Evolutionary conservation across 2,113 vertebrate genomes (phyloP).

Genomic region (Petrocephalus zakoni): DNA sequence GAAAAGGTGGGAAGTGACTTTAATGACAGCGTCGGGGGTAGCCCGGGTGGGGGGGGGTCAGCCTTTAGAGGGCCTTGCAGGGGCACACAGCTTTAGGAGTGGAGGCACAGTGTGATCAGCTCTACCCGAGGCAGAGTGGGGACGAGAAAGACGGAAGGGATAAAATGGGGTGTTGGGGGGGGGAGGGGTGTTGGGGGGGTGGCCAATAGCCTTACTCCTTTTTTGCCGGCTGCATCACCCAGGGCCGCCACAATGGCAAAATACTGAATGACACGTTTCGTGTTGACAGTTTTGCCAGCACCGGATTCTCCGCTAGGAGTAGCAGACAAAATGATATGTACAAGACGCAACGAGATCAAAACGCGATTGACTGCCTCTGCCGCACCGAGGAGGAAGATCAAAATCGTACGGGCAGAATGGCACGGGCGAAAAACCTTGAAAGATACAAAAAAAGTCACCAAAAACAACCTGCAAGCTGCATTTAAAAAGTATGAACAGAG

Average conservation of each 20-base stretch:
- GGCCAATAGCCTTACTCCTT: conserved; percentile 59
- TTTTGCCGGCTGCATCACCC: conserved; percentile 80
- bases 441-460: conserved; percentile 12
- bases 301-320: conserved; percentile 91
- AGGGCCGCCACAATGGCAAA: conserved; percentile 94
- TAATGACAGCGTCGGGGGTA: neutral
- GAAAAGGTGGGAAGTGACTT: conserved; percentile 33
- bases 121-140: neutral
- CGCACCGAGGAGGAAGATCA: neutral
- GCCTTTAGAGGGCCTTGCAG: neutral
- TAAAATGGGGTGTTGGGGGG: neutral
- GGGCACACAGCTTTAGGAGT: neutral
- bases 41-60: too few relatives aligned
- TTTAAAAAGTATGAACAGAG: neutral
- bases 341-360: conserved; percentile 37
- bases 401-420: neutral
- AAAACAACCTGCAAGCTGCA: neutral
- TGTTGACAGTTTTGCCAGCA: conserved; percentile 98
- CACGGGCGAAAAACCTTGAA: conserved; percentile 5
- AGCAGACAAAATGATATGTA: conserved; percentile 58
- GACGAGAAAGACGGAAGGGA: conserved; percentile 18
- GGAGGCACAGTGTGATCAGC: neutral
- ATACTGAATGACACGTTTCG: conserved; percentile 97
- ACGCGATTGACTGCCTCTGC: neutral
- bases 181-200: conserved; percentile 32